Percentiles rank a stretch among this genome's conserved stretches.
These are phyloP conservation scores for Acomys russatus DNA, from an alignment of 2,797 vertebrate genomes.

Conservation along the genomic window DNA sequence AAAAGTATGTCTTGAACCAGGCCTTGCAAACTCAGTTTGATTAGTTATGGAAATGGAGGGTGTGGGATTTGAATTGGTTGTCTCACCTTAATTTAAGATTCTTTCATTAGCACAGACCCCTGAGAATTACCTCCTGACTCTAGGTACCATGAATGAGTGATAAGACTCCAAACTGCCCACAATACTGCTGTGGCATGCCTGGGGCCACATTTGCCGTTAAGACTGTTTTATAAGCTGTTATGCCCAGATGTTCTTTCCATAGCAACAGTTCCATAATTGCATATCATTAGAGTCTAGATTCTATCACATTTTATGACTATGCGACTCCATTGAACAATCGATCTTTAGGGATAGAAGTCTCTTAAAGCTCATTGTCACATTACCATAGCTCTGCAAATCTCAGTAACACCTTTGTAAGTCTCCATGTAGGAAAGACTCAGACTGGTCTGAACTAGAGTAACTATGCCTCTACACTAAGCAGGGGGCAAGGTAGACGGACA, in stretches of 20 bases:
- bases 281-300: constrained; percentile 1
- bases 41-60: constrained; percentile 52
- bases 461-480: neutral
- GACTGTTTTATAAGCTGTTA: constrained; percentile 41
- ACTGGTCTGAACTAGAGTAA: neutral
- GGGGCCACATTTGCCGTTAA: neutral
- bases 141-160: constrained; percentile 53
- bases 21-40: constrained; percentile 11
- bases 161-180: neutral
- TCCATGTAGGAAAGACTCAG: neutral
- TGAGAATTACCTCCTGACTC: constrained; percentile 29
- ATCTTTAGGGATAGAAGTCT: constrained; percentile 53
- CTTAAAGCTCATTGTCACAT: neutral
- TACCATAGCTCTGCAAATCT: constrained; percentile 55
- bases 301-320: constrained; percentile 23
- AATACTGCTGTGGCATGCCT: neutral
- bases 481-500: neutral
- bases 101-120: neutral
- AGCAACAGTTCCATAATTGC: constrained; percentile 36
- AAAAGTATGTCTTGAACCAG: constrained; percentile 61
- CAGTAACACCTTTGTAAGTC: neutral
- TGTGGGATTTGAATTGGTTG: constrained; percentile 63
- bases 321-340: constrained; percentile 51
- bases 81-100: constrained; percentile 51
- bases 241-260: constrained; percentile 2